Conservation (phyloP, 2,888 invertebrate genomes). For the Amphipyra berbera region DNA sequence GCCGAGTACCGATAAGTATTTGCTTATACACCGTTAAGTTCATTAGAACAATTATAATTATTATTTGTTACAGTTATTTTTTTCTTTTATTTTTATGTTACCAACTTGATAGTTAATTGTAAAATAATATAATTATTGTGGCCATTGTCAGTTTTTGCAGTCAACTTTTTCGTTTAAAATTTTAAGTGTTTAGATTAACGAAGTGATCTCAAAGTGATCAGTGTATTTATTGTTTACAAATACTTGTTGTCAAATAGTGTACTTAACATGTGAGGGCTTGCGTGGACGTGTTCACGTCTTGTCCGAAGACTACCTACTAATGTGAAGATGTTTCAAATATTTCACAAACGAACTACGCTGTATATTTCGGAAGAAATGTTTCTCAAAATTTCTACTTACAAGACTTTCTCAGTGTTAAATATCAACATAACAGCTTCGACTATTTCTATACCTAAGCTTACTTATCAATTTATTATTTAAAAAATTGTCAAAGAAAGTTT, state of each 20-base stretch:
- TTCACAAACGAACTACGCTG: conserved; percentile 12
- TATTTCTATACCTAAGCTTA: conserved; percentile 20
- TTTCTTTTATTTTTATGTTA: conserved; percentile 81
- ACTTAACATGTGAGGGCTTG: conserved; percentile 77
- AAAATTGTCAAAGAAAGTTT: not conserved
- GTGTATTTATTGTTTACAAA: conserved; percentile 86
- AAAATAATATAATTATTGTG: conserved; percentile 77
- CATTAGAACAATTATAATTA: conserved; percentile 65
- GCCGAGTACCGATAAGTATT: conserved; percentile 54
- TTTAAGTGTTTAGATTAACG: conserved; percentile 84
- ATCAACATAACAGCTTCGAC: not conserved
- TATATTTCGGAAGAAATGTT: not conserved
- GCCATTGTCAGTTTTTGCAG: conserved; percentile 81
- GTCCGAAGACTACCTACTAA: conserved; percentile 40
- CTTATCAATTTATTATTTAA: conserved; percentile 12
- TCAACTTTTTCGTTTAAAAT: conserved; percentile 78
- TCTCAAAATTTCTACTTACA: not conserved
- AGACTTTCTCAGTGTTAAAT: conserved; percentile 1
- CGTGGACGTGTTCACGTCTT: conserved; percentile 20
- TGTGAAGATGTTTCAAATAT: conserved; percentile 44
- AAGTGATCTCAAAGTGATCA: conserved; percentile 89
- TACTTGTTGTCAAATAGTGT: conserved; percentile 83
- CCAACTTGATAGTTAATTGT: conserved; percentile 77
- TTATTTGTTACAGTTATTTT: conserved; percentile 71
- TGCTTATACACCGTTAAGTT: conserved; percentile 59